Evolutionary conservation across 2,113 vertebrate species (phyloP).

Genomic region (Hirundichthys speculiger): DNA sequence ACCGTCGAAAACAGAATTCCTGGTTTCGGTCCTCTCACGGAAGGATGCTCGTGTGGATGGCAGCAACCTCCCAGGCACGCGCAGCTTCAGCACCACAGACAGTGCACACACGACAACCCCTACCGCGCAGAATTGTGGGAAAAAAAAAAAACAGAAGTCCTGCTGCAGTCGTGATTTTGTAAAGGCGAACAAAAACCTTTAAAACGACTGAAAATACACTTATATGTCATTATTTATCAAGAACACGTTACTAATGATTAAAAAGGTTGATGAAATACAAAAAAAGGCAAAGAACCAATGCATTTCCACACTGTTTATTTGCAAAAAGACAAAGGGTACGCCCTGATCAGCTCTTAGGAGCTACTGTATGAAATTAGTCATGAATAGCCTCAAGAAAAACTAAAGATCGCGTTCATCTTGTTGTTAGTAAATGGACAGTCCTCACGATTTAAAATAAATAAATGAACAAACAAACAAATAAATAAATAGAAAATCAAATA

Average conservation of each 20-base stretch:
- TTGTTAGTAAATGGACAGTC: no score
- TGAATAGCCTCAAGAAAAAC: no score
- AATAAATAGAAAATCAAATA: background rate
- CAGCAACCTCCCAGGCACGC: slow-evolving; percentile 69
- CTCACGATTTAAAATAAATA: no score
- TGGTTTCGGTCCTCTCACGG: slow-evolving; percentile 29
- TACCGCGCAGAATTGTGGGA: slow-evolving; percentile 87
- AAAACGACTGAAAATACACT: background rate
- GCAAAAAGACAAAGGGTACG: no score
- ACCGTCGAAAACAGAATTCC: slow-evolving; percentile 6
- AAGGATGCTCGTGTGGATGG: slow-evolving; percentile 66
- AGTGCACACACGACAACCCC: slow-evolving; percentile 69
- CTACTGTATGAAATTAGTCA: no score
- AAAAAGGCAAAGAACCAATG: no score
- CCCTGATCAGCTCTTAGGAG: no score
- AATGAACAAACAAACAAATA: background rate
- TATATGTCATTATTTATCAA: background rate
- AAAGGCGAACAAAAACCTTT: background rate
- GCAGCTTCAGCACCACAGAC: slow-evolving; percentile 89
- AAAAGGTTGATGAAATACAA: background rate
- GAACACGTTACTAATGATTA: background rate
- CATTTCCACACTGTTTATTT: no score
- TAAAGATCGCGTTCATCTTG: no score
- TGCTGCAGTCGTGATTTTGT: slow-evolving; percentile 66
- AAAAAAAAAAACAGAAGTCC: slow-evolving; percentile 53